Evolutionary conservation across 2,888 invertebrate species (phyloP).

Genomic region (Cylindroiulus punctatus): DNA sequence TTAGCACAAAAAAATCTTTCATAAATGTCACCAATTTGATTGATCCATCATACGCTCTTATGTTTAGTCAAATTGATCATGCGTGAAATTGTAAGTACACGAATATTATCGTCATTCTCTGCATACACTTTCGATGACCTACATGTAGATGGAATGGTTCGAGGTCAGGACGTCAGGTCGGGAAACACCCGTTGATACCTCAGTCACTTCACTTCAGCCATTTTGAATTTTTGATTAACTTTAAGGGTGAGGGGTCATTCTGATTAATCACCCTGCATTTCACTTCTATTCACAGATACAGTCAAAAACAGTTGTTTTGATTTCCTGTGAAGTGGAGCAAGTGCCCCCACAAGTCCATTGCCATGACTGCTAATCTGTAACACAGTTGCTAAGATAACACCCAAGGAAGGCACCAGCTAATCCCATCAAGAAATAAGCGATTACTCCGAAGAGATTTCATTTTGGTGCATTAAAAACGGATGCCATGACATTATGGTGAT

Average conservation of each 20-base stretch:
- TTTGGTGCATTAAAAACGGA: neutral
- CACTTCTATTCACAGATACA: no score
- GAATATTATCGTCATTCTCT: no score
- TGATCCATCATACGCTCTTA: neutral
- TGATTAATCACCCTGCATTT: no score
- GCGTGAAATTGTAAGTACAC: neutral
- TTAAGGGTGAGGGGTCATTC: no score
- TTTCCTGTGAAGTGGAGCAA: neutral
- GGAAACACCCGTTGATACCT: no score
- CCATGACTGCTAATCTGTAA: neutral
- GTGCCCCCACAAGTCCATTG: neutral
- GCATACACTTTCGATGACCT: no score
- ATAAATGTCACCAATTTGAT: neutral
- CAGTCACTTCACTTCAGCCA: no score
- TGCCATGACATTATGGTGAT: neutral
- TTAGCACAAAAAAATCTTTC: neutral
- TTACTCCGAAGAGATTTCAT: neutral
- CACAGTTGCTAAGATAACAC: slow-evolving; percentile 25
- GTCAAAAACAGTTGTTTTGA: neutral
- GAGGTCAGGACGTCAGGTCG: no score
- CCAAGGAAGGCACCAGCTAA: neutral
- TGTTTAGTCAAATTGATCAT: neutral
- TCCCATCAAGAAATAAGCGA: slow-evolving; percentile 3
- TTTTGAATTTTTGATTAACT: no score
- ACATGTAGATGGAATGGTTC: no score